Conservation (phyloP, 2,113 vertebrate species). For the Gracilinanus agilis region DNA sequence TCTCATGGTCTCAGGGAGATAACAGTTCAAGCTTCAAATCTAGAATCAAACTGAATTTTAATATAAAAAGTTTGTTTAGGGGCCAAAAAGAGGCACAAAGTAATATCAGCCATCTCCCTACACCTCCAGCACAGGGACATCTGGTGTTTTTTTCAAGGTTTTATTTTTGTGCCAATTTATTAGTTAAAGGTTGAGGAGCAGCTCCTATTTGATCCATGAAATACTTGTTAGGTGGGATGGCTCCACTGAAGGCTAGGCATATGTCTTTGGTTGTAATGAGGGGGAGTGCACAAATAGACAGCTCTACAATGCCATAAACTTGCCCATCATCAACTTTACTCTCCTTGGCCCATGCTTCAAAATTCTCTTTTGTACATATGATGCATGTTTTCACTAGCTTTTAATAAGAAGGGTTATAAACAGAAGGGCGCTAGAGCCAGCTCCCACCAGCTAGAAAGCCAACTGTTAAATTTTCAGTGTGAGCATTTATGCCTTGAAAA, state of each 20-base stretch:
- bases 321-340: background rate
- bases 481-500: background rate
- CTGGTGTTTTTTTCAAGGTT: background rate
- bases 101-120: background rate
- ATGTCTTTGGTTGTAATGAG: background rate
- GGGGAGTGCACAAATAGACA: background rate
- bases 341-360: background rate
- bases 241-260: background rate
- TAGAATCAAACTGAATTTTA: no score
- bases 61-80: no score
- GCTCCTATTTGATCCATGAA: background rate
- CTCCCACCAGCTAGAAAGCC: background rate
- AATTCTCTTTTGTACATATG: background rate
- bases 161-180: background rate
- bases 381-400: background rate
- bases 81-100: no score
- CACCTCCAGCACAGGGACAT: background rate
- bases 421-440: background rate
- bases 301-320: background rate
- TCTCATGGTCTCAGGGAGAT: no score
- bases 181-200: background rate
- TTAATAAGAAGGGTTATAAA: background rate
- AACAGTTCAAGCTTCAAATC: no score
- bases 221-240: background rate
- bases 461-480: background rate